Base-by-base conservation (phyloP, 2,888 invertebrate genomes). In the Trissoscelio sp. region DNA sequence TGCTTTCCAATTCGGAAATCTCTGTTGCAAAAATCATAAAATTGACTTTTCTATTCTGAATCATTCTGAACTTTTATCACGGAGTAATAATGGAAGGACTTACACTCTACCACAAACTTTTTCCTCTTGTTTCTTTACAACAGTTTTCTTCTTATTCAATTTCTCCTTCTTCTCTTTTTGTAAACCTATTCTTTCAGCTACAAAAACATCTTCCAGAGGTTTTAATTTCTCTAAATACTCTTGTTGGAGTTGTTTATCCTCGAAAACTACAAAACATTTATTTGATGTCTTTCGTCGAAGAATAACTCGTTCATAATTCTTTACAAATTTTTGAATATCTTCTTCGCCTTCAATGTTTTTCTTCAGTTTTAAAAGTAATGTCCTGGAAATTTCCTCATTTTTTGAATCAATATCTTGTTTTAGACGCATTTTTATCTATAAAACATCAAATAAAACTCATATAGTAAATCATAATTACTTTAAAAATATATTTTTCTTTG, bases 181-280 rank as follows among this genome's bases (percentile, higher is more conserved):
- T 11, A 77, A 44, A 1, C 7, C 24, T 31, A 0, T 34, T 34
- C 70, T 70, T 9, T 44, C 55, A 2, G 16, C 28, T 14, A 70
- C 77, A 48, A 22, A 78, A 44, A 78, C 20, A 39, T 62, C 34
- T 2, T 62, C 5, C 6, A 42, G 16, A 1, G 1, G 2, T 12
- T 34, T 53, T 11, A 78, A 48, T 46, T 62, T 55, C 20, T 69
- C 24, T 2, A 78, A 28, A 24, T 53, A 3, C 24, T 55, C 44
- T 14, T 78, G n/a, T 24, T 39, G 22, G 0, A 55, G 42, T 28
- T 69, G 69, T 7, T 37, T 16, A 18, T 5, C 34, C 34, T 69
- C 64, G 16, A 62, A 78, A 44, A 78, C 44, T 1, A 78, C 62
- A 62, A 51, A 78, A 64, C 77, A 78, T 11, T 18, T 12, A 39